phyloP scores from a whole-genome alignment of 2,113 vertebrate species.

The Camelus bactrianus region DNA sequence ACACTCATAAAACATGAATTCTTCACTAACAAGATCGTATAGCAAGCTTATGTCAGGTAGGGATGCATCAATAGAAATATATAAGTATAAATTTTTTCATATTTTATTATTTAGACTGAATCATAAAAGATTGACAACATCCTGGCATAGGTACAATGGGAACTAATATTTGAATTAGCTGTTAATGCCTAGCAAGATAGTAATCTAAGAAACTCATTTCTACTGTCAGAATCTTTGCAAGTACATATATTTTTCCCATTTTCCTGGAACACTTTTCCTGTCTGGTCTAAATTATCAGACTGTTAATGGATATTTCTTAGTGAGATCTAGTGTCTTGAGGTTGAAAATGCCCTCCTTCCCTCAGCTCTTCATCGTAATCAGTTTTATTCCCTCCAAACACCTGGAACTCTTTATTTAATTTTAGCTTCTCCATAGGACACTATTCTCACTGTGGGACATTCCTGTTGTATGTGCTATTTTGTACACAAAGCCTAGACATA shows the following conservation, averaged over 20 bases:
- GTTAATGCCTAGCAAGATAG: not conserved
- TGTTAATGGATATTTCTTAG: not conserved
- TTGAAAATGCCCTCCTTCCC: not conserved
- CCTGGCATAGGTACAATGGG: not conserved
- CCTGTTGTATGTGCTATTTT: not conserved
- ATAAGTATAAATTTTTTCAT: not conserved
- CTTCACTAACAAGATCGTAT: not conserved
- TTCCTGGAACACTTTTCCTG: not conserved
- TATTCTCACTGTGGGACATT: not conserved
- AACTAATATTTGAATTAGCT: not conserved
- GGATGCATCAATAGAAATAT: not conserved
- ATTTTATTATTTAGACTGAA: not conserved
- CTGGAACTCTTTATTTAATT: not conserved
- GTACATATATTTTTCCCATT: not conserved
- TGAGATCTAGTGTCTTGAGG: not conserved
- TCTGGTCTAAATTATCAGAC: not conserved
- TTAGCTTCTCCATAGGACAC: not conserved
- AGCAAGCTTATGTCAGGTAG: not conserved
- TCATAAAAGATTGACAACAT: not conserved
- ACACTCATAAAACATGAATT: not conserved
- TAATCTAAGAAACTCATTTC: not conserved
- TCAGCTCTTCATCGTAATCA: not conserved
- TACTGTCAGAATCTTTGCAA: not conserved
- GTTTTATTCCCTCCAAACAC: not conserved
- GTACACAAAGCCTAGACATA: not conserved